Evolutionary conservation across 2,888 invertebrate species (phyloP), one percentile per base, ranked within the genome.

Genomic region (Limnephilus rhombicus): DNA sequence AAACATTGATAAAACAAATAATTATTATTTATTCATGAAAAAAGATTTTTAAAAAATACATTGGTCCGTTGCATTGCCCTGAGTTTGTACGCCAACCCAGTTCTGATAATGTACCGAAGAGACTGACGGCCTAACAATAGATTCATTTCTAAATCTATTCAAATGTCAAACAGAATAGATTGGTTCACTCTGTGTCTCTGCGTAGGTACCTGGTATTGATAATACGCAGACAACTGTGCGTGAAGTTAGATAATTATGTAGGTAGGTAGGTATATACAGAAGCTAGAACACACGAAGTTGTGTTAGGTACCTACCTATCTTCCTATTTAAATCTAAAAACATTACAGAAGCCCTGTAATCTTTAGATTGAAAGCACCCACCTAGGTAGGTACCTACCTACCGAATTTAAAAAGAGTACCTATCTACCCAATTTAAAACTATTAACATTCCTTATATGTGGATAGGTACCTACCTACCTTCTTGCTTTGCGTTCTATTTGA

Each of bases 81-180:
- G n/a, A 49, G 13, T n/a, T 31, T 53, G 86, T 29, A 29, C 41
- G 5, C 24, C 37, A 24, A 15, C 83, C 41, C 24, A 68, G 24
- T 24, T 24, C 9, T 24, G 68, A 68, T 24, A 68, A 68, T 68
- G 68, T 68, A n/a, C 83, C 24, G 2, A 9, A 15, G 37, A 31
- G 87, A 31, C 87, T 37, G 53, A 24, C 34, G 18, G 81, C 24
- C 86, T 88, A 91, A 86, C 90, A 90, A 90, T 86, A 92, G 80
- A 85, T 91, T 90, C 90, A 91, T 92, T 81, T 89, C 34, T 85
- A 91, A 86, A 37, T 91, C 92, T 92, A 91, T 92, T 92, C 92
- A 91, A 89, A 91, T 89, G 90, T 92, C 91, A 91, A 80, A 85
- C 86, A 53, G 87, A 87, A 87, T 87, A 87, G 87, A 87, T 87